Percentiles rank a stretch among this genome's conserved stretches.
phyloP scores from a whole-genome alignment of 2,888 invertebrate species.

The Leptarthrus brevirostris region DNA sequence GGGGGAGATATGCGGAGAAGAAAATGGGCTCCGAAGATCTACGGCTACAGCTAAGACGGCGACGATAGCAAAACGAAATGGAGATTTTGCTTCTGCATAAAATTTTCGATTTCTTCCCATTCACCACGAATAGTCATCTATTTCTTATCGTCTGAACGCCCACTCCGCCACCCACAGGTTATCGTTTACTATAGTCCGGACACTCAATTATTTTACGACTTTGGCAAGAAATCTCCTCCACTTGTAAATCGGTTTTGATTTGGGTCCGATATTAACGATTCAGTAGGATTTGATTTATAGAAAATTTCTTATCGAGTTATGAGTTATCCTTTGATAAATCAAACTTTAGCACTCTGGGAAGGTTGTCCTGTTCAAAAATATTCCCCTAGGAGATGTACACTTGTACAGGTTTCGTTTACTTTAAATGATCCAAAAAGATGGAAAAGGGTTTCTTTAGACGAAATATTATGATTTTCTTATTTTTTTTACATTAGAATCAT shows the following conservation, averaged over 20 bases:
- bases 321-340: constrained; percentile 29
- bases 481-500: no score
- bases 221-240: constrained; percentile 39
- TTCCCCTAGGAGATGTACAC: no score
- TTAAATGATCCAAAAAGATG: no score
- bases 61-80: background rate
- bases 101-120: constrained; percentile 19
- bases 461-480: no score
- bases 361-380: background rate
- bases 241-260: constrained; percentile 47
- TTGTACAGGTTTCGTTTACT: no score
- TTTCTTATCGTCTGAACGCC: constrained; percentile 7
- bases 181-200: constrained; percentile 21
- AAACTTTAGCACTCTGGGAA: constrained; percentile 8
- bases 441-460: no score
- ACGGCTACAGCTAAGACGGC: constrained; percentile 15
- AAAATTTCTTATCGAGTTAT: constrained; percentile 41
- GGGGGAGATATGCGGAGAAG: constrained; percentile 11
- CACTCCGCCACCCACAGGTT: constrained; percentile 16
- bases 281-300: constrained; percentile 42
- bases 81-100: constrained; percentile 26
- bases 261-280: constrained; percentile 45
- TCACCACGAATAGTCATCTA: background rate
- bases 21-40: background rate
- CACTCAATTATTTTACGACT: constrained; percentile 46